Evolutionary conservation across 2,797 vertebrate species (phyloP), one percentile per base, ranked within the genome.

Genomic region (Galago senegalensis): DNA sequence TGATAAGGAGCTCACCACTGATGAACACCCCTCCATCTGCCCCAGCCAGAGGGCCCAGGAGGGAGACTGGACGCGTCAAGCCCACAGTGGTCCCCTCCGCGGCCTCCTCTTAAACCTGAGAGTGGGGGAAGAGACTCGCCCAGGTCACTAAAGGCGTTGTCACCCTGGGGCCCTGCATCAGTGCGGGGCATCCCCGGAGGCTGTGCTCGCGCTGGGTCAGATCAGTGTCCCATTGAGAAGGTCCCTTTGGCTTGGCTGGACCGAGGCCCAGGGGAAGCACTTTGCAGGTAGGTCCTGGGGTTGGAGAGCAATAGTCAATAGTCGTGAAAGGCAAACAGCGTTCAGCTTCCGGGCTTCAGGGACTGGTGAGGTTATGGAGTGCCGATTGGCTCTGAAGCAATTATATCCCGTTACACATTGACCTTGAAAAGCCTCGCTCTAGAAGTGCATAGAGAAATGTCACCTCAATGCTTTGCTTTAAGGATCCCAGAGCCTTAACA

Each of bases 281-380:
- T 46, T 49, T 7, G 13, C 18, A 56, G 73, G 29, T 82, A 3
- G 27, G 6, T 3, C 49, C 83, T 5, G 21, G 29, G 49, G 14
- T 13, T 53, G 5, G 49, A 37, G 37, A 69, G 29, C 56, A 23
- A 14, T 12, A 13, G 11, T 4, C 56, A 23, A 14, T 12, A 13
- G 11, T 2, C 0, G 1, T 0, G 12, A 58, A 17, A 37, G 67
- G n/a, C 46, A 61, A 67, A 29, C 60, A 1, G 0, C 0, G 10
- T 4, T n/a, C 40, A 27, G 3, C 11, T 27, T 79, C 77, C 53
- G 7, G 0, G 6, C 37, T 13, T 83, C 40, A 1, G 29, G 16
- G 3, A 5, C 3, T 1, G 0, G 40, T 7, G 58, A n/a, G 29
- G 0, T 34, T 12, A 9, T 1, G 0, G 21, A n/a, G 65, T 1